phyloP scores from a whole-genome alignment of 2,888 invertebrate species.

The Teleiodes luculella region DNA sequence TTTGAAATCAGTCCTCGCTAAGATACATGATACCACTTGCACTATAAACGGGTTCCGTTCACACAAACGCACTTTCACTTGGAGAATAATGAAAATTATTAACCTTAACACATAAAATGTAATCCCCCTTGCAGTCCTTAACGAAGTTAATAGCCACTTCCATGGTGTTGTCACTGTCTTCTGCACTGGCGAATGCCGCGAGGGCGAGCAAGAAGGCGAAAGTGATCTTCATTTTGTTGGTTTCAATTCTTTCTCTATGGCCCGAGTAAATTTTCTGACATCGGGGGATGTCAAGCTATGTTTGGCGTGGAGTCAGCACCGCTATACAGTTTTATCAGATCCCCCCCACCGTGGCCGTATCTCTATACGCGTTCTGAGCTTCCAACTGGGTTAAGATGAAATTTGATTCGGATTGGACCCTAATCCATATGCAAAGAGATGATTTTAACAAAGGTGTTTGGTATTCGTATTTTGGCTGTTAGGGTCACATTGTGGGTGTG shows the following conservation, averaged over 20 bases:
- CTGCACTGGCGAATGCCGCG: conserved; percentile 60
- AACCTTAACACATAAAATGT: conserved; percentile 86
- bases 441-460: conserved; percentile 27
- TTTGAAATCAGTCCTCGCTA: conserved; percentile 30
- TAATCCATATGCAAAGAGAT: conserved; percentile 52
- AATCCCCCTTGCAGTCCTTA: conserved; percentile 84
- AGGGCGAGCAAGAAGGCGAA: conserved; percentile 55
- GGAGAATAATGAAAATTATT: conserved; percentile 53
- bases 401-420: conserved; percentile 53
- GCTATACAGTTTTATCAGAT: conserved; percentile 71
- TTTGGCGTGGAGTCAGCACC: conserved; percentile 53
- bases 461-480: conserved; percentile 7
- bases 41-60: conserved; percentile 38
- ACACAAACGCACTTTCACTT: conserved; percentile 64
- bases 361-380: conserved; percentile 41
- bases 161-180: conserved; percentile 75
- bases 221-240: conserved; percentile 54
- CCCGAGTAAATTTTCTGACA: conserved; percentile 55
- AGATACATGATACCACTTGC: conserved; percentile 33
- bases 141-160: conserved; percentile 83
- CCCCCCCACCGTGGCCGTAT: conserved; percentile 57
- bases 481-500: conserved; percentile 21
- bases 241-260: conserved; percentile 34
- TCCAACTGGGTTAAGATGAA: conserved; percentile 60
- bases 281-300: conserved; percentile 66